Evolutionary conservation across 2,888 invertebrate species (phyloP).

Genomic region (Neoscelio sp.): DNA sequence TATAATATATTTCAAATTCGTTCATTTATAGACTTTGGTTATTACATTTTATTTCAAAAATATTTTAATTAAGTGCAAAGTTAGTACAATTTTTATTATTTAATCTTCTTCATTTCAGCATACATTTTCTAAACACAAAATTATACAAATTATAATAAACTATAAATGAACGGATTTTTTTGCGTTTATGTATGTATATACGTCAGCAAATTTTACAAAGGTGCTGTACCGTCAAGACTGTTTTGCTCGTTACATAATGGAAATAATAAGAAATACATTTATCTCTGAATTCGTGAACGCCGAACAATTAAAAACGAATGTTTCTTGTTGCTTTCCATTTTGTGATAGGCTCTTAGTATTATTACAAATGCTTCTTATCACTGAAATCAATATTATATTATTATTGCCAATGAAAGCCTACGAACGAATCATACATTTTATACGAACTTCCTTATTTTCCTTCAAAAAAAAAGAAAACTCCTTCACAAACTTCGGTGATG

Average conservation of each 20-base stretch:
- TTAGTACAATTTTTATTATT: no score
- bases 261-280: slow-evolving; percentile 51
- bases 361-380: slow-evolving; percentile 45
- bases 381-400: slow-evolving; percentile 32
- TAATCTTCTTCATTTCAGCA: not conserved
- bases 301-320: not conserved
- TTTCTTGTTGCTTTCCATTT: slow-evolving; percentile 57
- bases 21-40: slow-evolving; percentile 17
- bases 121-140: no score
- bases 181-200: slow-evolving; percentile 21
- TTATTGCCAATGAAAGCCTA: slow-evolving; percentile 61
- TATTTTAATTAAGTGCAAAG: no score
- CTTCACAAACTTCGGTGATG: slow-evolving; percentile 7
- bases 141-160: slow-evolving; percentile 17
- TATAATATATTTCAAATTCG: slow-evolving; percentile 8
- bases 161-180: slow-evolving; percentile 29
- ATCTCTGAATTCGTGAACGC: slow-evolving; percentile 13
- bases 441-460: slow-evolving; percentile 41
- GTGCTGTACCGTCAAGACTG: slow-evolving; percentile 57
- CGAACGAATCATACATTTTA: slow-evolving; percentile 37
- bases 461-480: not conserved
- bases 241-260: slow-evolving; percentile 54
- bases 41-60: not conserved
- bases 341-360: slow-evolving; percentile 54
- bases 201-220: slow-evolving; percentile 21